Evolutionary conservation across 2,888 invertebrate genomes (phyloP), one percentile per base, ranked within the genome.

Genomic region (Nomada fucata): DNA sequence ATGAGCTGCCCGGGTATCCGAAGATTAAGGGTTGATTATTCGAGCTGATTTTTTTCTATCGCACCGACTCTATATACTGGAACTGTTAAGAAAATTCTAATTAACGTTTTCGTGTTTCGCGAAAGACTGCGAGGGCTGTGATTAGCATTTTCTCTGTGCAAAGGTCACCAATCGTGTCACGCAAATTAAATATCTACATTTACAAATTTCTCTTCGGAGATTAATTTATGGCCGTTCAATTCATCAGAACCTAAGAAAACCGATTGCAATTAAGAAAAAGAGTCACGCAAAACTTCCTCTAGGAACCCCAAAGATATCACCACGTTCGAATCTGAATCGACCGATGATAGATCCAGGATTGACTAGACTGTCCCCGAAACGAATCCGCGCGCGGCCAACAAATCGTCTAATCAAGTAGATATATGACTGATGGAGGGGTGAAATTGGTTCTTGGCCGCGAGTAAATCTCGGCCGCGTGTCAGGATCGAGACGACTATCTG

Each of bases 361-460:
- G 76, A 70, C 73, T 70, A 60, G 36, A n/a, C 10, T 77, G 26
- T 23, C 52, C 42, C 53, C 36, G 52, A 74, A 67, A 60, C 63
- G 64, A 70, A 80, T 82, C 67, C 84, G 50, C 55, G 26, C 53
- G 59, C 50, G 77, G 82, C 75, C 86, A 84, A 89, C 86, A 89
- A 86, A 88, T 88, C 88, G 88, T 63, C 79, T 89, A 89, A 88
- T 88, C 89, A 89, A 82, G 84, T 86, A 84, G 85, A 86, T 79
- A 82, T 84, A 89, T 90, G 89, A 91, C 84, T 85, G 83, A 89
- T 90, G 78, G 85, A 72, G 75, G 73, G 77, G 69, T 69, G 85
- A 89, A 88, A 90, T 90, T 90, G 91, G 88, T 88, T 89, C 82
- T 74, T 79, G 86, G 84, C 84, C 83, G 74, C 82, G 79, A 87